These are phyloP conservation scores for Dendrolimus houi DNA, from an alignment of 2,888 invertebrate species.

Conservation along the genomic window DNA sequence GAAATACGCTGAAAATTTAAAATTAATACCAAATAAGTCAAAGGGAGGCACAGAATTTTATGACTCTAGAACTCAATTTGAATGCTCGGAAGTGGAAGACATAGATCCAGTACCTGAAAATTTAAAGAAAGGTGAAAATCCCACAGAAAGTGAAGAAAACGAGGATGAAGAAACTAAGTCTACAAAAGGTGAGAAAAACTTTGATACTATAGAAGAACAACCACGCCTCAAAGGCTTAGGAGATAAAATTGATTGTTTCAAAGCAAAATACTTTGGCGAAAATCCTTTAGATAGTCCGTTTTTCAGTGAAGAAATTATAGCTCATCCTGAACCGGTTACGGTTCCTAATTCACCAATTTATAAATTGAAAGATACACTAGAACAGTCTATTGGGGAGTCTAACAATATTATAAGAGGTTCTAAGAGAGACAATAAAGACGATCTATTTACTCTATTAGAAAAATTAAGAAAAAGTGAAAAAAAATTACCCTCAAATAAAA, in stretches of 20 bases:
- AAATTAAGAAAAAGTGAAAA: constrained; percentile 25
- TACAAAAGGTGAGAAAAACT: constrained; percentile 32
- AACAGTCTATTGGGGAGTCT: constrained; percentile 10
- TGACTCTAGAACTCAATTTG: constrained; percentile 71
- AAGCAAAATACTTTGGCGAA: constrained; percentile 83
- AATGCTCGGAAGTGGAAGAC: constrained; percentile 74
- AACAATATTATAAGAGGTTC: constrained; percentile 10
- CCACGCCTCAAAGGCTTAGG: constrained; percentile 79
- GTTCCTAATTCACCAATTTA: constrained; percentile 28
- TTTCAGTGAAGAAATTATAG: constrained; percentile 76
- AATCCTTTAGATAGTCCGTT: constrained; percentile 86
- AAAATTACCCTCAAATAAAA: constrained; percentile 14
- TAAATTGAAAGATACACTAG: constrained; percentile 18
- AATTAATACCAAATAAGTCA: constrained; percentile 78
- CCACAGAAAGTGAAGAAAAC: constrained; percentile 41
- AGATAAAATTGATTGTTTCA: constrained; percentile 84
- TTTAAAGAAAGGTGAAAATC: constrained; percentile 43
- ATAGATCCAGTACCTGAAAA: constrained; percentile 74
- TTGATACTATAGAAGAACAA: constrained; percentile 38
- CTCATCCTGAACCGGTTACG: constrained; percentile 58
- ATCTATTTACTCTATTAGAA: constrained; percentile 26
- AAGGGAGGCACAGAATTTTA: constrained; percentile 83
- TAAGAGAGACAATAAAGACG: constrained; percentile 14
- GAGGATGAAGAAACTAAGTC: constrained; percentile 24
- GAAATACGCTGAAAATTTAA: constrained; percentile 80